Percentiles rank a stretch among this genome's conserved stretches.
phyloP scores from a whole-genome alignment of 2,113 vertebrate genomes.

The Engraulis encrasicolus region DNA sequence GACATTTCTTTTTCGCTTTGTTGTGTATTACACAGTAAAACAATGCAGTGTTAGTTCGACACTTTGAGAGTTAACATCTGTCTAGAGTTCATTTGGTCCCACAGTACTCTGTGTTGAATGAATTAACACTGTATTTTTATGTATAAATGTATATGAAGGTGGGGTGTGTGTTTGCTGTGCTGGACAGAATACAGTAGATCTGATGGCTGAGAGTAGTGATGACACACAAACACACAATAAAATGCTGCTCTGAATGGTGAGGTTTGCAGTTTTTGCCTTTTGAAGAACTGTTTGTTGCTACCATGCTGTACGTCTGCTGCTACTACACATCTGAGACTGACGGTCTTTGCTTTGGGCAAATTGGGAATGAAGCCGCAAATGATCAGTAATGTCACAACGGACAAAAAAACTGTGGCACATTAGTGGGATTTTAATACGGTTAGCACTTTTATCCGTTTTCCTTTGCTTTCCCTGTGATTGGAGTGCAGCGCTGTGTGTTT shows the following conservation, averaged over 20 bases:
- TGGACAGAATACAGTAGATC: neutral
- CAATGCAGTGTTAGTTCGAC: too few species aligned
- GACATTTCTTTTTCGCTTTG: neutral
- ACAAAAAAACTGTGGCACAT: neutral
- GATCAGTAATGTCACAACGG: neutral
- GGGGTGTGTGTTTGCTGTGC: too few species aligned
- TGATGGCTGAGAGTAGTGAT: too few species aligned
- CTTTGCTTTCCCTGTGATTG: neutral
- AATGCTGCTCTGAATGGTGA: neutral
- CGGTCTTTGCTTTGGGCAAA: neutral
- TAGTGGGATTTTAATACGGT: neutral
- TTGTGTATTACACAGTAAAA: neutral
- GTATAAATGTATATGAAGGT: too few species aligned
- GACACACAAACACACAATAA: too few species aligned
- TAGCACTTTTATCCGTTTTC: too few species aligned
- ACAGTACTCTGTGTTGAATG: too few species aligned
- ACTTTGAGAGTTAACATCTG: too few species aligned
- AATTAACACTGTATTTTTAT: too few species aligned
- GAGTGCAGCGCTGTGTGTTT: neutral
- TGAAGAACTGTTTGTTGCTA: neutral
- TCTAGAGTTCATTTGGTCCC: too few species aligned
- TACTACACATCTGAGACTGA: neutral
- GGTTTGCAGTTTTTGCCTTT: neutral
- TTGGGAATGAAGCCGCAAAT: neutral
- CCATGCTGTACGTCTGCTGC: neutral